Percentiles rank a stretch among this genome's conserved stretches.
Evolutionary conservation across 2,888 invertebrate genomes (phyloP).

Genomic region (Leucania comma): DNA sequence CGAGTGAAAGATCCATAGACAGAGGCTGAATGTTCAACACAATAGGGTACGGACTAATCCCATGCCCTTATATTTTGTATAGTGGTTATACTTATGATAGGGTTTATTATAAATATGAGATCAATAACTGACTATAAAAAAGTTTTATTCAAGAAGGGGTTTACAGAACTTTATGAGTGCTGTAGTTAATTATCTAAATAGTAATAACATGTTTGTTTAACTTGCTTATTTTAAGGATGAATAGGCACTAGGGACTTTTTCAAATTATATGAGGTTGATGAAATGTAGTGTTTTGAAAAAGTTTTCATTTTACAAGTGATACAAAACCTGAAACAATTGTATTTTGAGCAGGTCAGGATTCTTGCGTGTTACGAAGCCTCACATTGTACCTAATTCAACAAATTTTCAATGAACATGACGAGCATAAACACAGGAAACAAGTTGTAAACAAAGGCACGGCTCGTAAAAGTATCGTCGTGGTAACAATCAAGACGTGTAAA

Average conservation of each 20-base stretch:
- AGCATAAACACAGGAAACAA: constrained; percentile 85
- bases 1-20: constrained; percentile 83
- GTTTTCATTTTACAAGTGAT: constrained; percentile 14
- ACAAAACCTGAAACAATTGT: background rate
- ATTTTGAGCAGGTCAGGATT: constrained; percentile 39
- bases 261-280: background rate
- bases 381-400: constrained; percentile 66
- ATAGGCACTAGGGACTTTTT: background rate
- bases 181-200: background rate
- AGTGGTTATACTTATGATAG: constrained; percentile 78
- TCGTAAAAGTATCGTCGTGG: constrained; percentile 75
- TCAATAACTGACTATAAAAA: constrained; percentile 75
- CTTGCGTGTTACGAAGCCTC: constrained; percentile 49
- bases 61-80: constrained; percentile 76
- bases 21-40: constrained; percentile 79
- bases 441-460: constrained; percentile 85
- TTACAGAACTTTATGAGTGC: constrained; percentile 16
- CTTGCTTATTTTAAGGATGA: background rate
- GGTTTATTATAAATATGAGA: constrained; percentile 80
- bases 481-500: constrained; percentile 68
- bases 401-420: constrained; percentile 80
- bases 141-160: constrained; percentile 13
- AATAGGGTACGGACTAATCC: constrained; percentile 83
- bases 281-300: constrained; percentile 4
- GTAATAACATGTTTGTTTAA: background rate